phyloP scores from a whole-genome alignment of 2,797 vertebrate genomes.

The Hirundo rustica region DNA sequence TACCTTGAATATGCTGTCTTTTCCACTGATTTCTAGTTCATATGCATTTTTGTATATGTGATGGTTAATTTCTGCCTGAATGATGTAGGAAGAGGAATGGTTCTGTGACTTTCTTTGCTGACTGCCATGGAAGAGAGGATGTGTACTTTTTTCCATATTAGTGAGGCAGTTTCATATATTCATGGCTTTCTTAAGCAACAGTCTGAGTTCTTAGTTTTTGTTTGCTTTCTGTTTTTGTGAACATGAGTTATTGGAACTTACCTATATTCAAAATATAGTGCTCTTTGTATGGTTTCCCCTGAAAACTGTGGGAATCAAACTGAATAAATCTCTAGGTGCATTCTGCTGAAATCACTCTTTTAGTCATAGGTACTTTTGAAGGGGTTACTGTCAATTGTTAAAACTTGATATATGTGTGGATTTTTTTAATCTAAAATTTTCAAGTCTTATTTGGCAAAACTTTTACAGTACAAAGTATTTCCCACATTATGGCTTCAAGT shows the following conservation, averaged over 20 bases:
- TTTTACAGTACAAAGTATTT: background rate
- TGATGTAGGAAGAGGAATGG: background rate
- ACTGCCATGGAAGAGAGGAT: background rate
- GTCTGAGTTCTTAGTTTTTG: background rate
- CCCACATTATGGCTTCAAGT: background rate
- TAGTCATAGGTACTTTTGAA: background rate
- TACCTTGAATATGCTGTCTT: background rate
- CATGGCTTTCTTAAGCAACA: background rate
- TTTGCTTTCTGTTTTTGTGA: background rate
- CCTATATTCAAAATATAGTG: background rate
- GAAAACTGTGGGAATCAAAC: background rate
- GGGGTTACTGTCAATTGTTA: background rate
- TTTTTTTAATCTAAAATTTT: background rate
- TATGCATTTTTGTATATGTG: background rate
- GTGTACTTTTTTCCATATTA: background rate
- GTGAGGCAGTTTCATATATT: background rate
- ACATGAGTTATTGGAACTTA: background rate
- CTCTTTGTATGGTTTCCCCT: background rate
- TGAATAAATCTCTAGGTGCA: background rate
- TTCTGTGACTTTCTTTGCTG: background rate
- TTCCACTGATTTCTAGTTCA: background rate
- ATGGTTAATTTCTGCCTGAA: background rate
- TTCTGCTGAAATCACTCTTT: background rate
- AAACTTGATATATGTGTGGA: fast-evolving
- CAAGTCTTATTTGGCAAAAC: background rate